Evolutionary conservation across 2,113 vertebrate genomes (phyloP), one percentile per base, ranked within the genome.

Genomic region (Cacatua alba): DNA sequence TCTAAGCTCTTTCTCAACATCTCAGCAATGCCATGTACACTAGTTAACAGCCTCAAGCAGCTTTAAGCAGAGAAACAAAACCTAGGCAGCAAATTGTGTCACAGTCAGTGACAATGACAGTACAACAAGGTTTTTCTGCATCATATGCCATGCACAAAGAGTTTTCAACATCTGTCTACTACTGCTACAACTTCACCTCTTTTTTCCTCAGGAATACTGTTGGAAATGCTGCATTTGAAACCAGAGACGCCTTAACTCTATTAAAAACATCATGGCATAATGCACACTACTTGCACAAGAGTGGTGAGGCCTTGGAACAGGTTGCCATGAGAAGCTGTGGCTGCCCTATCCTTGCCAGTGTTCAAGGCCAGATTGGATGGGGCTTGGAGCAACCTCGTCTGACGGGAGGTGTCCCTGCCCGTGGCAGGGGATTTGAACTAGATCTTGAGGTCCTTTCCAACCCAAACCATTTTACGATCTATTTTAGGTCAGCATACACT

Each of bases 31-130:
- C 44, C 82, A 41, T 17, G 31, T 53, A 25, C 63, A 29, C 53
- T 49, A 11, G 20, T 76, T 26, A 87, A 62, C 67, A 71, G 84
- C 57, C 70, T 81, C 44, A 8, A 89, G 89, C 62, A 82, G 75
- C 74, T 75, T 59, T 21, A 49, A 85, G 44, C 44, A 62, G 49
- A 82, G 75, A 91, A 94, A 79, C 77, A 92, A 90, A 93, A 80
- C 21, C 64, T 3, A 53, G 49, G 71, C 78, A 93, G 70, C 31
- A 94, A 92, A 72, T 37, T 59, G 65, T 91, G 86, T 91, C 87
- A 55, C 65, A 85, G 85, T 53, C 62, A 53, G 82, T 82, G 94
- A 94, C 94, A 92, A 65, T 17, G 65, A 93, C 87, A 96, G 81
- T 13, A 90, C 84, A 78, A 86, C 55, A 74, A 87, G 75, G 37